Evolutionary conservation across 1,140 invertebrate genomes (phyloP), one percentile per base, ranked within the genome.

Genomic region (Bradysia coprophila): DNA sequence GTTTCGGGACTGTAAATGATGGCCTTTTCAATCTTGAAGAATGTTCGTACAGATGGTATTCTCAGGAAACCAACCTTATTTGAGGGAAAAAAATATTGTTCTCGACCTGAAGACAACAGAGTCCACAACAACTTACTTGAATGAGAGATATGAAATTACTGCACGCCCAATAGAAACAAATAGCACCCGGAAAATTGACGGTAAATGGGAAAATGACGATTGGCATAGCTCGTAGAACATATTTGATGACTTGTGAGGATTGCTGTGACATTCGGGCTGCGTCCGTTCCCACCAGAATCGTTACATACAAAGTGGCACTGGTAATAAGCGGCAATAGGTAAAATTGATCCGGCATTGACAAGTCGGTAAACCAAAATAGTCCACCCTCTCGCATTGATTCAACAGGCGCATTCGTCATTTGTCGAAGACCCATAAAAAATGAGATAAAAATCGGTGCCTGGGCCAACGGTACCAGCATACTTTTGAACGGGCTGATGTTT

Each of bases 361-460:
- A 69, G 71, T 99, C 89, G 1, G 69, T 68, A 57, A 98, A 93
- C 94, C 94, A 99, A 40, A 68, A 78, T 0, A 91, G 44, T 3
- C 95, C 95, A n/a, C 93, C 94, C 18, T 69, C 62, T 45, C 73
- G 74, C 69, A 98, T 70, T 57, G 86, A 90, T 42, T 87, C 82
- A 10, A 97, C 76, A 2, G 90, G 92, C 9, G 78, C 64, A 52
- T 78, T 81, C 1, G 88, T 74, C 89, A 97, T 94, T 46, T 64
- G 54, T 53, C 82, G 67, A 10, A 97, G 57, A 0, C 75, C 87
- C 54, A 87, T 67, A 54, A 94, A 96, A 55, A 92, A 83, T 6
- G 90, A 91, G 31, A 96, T 62, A 58, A 97, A 96, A 5, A 96
- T 56, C 1, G 91, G 90, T 9, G 79, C 84, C 66, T 93, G 90